These are phyloP conservation scores for Melanostoma scalare DNA, from an alignment of 2,888 invertebrate species.

Conservation along the genomic window DNA sequence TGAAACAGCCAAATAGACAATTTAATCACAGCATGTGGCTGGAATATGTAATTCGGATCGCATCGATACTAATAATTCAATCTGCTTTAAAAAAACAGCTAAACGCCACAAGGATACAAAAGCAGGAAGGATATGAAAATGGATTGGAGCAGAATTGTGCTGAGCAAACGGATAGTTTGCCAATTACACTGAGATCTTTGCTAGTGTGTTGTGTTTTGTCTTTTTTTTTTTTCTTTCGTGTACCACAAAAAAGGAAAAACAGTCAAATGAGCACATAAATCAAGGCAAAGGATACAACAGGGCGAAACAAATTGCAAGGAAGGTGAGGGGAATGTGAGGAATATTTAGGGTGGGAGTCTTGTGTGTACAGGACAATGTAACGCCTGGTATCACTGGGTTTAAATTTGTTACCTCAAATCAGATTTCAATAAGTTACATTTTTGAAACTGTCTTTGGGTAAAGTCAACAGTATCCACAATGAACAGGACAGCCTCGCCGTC, in stretches of 20 bases:
- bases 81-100: constrained; percentile 52
- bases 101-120: constrained; percentile 31
- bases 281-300: constrained; percentile 63
- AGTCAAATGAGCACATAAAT: constrained; percentile 73
- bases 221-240: neutral
- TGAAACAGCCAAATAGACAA: constrained; percentile 75
- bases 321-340: neutral
- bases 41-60: constrained; percentile 79
- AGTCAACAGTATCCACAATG: constrained; percentile 16
- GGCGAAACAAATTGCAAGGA: constrained; percentile 65
- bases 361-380: neutral
- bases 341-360: neutral
- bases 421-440: constrained; percentile 62
- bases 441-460: constrained; percentile 2
- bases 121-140: constrained; percentile 28
- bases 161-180: constrained; percentile 72
- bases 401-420: constrained; percentile 65
- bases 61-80: constrained; percentile 79
- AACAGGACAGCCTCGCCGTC: constrained; percentile 3
- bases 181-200: constrained; percentile 69
- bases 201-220: constrained; percentile 21
- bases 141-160: constrained; percentile 55
- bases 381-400: constrained; percentile 39
- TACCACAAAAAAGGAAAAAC: constrained; percentile 58
- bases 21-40: constrained; percentile 81